Percentiles rank a stretch among this genome's conserved stretches.
Conservation (phyloP, 2,113 vertebrate species). For the Myanophis thanlyinensis region DNA sequence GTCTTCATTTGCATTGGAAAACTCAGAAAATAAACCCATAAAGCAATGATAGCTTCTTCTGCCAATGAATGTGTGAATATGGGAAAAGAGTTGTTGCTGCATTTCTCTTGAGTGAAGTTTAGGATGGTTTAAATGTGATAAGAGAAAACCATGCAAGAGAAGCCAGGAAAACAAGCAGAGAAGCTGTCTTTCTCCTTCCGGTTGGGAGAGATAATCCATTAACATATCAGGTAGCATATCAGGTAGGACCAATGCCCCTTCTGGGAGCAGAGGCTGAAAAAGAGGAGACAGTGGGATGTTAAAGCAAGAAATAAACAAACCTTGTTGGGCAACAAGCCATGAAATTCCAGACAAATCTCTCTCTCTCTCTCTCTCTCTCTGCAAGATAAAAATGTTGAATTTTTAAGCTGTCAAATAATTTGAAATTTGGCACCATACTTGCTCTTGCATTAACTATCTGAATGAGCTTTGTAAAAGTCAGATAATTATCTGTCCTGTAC, state of each 20-base stretch:
- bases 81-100: not conserved
- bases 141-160: no score
- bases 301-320: not conserved
- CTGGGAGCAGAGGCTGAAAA: not conserved
- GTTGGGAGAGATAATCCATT: no score
- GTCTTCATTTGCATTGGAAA: not conserved
- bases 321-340: not conserved
- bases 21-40: not conserved
- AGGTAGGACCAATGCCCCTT: no score
- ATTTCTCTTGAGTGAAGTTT: not conserved
- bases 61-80: not conserved
- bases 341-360: not conserved
- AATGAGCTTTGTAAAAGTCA: not conserved
- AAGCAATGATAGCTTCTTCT: not conserved
- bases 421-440: not conserved
- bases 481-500: constrained; percentile 3
- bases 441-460: constrained; percentile 1
- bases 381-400: not conserved
- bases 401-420: constrained; percentile 3
- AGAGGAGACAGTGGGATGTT: not conserved
- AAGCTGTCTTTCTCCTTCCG: constrained; percentile 11
- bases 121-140: not conserved
- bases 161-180: not conserved
- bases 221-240: no score
- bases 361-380: no score